Evolutionary conservation across 2,888 invertebrate genomes (phyloP).

Genomic region (Leucophenga maculata): DNA sequence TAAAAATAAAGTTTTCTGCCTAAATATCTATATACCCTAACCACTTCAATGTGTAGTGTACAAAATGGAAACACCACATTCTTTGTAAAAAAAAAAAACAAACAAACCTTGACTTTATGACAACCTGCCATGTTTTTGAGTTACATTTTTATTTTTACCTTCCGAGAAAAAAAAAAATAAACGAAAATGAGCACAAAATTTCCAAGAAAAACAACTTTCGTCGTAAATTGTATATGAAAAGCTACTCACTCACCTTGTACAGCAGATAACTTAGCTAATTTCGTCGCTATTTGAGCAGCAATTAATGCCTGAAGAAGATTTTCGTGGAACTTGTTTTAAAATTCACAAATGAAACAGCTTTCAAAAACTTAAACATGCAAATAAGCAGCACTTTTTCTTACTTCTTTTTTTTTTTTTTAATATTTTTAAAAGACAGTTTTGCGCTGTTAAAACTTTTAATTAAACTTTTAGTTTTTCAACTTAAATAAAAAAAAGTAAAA

Average conservation of each 20-base stretch:
- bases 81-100: too few species aligned
- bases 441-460: neutral
- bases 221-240: too few species aligned
- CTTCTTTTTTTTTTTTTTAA: slow-evolving; percentile 14
- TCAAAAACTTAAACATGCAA: too few species aligned
- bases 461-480: neutral
- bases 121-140: too few species aligned
- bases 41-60: neutral
- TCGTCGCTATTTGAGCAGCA: neutral
- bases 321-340: neutral
- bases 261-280: slow-evolving; percentile 11
- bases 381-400: neutral
- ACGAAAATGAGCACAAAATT: too few species aligned
- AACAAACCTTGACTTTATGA: too few species aligned
- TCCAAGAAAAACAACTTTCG: too few species aligned
- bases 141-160: too few species aligned
- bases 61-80: neutral
- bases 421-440: neutral
- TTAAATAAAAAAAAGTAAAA: neutral
- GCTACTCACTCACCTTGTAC: slow-evolving; percentile 4
- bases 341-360: neutral
- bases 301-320: too few species aligned
- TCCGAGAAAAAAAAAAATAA: too few species aligned
- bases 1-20: neutral
- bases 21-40: neutral